Evolutionary conservation across 92 coral and sea anemone species (phyloP).

Genomic region (Epizoanthus ramosus): DNA sequence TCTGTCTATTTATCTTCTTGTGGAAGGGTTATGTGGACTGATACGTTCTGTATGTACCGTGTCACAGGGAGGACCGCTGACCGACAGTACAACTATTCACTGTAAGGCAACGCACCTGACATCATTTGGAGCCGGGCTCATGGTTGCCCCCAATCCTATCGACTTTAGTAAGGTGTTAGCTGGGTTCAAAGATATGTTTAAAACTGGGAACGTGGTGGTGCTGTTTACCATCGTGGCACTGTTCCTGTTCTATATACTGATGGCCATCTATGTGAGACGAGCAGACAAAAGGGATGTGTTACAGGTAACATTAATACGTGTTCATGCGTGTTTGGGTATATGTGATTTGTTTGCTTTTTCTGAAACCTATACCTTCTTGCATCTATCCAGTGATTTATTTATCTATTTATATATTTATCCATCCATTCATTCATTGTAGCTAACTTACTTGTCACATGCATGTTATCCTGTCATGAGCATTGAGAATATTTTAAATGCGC

Average conservation of each 20-base stretch:
- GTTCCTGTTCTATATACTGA: constrained; percentile 50
- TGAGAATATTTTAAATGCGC: no score
- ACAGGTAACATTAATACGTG: constrained; percentile 43
- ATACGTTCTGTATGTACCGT: neutral
- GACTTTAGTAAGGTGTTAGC: constrained; percentile 75
- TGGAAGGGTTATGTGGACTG: neutral
- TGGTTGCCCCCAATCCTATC: constrained; percentile 83
- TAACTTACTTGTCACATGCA: no score
- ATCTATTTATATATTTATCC: no score
- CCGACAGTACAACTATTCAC: constrained; percentile 62
- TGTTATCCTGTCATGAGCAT: no score
- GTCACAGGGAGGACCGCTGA: constrained; percentile 76
- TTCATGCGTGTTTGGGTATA: neutral
- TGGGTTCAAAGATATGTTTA: constrained; percentile 63
- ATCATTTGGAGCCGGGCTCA: constrained; percentile 79
- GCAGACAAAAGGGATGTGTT: constrained; percentile 58
- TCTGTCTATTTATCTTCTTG: no score
- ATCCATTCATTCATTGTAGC: no score
- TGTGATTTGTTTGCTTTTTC: neutral
- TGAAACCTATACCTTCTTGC: neutral
- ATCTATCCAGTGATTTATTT: no score
- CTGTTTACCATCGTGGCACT: constrained; percentile 61
- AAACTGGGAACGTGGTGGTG: constrained; percentile 77
- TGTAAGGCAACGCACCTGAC: constrained; percentile 80
- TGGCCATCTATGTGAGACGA: constrained; percentile 68